Base-by-base conservation (phyloP, 2,797 vertebrate species). In the Malurus leucopterus region DNA sequence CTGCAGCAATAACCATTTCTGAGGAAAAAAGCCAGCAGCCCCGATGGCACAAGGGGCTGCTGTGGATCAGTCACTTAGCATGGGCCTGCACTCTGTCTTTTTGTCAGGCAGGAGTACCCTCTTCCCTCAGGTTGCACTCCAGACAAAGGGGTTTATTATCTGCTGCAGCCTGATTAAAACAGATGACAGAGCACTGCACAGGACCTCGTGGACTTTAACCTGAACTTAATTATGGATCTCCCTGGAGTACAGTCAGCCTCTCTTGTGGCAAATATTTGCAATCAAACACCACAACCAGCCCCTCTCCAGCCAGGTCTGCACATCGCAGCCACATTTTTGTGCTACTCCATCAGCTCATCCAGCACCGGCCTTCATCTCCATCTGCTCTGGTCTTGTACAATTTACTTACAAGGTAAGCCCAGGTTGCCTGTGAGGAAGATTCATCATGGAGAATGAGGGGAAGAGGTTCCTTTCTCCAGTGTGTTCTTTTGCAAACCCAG, bases 121-220 rank as follows among this genome's bases (percentile, higher is more conserved):
- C 74, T 90, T 62, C 63, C 63, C 63, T 78, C 77, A 78, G 84
- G 51, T 49, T 47, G n/a, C 67, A 40, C 22, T 71, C 40, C 58
- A 76, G 57, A 81, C 27, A 62, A 82, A 53, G 47, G 58, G 77
- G 27, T 58, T 90, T 72, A 46, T 86, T 74, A 75, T 84, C 53
- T 89, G 40, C 53, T 36, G 16, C 40, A 55, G 53, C 18, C 49
- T 74, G 43, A 89, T 75, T 75, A 90, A 82, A 89, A 84, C 29
- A 86, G 61, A 62, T 84, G 50, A 61, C 75, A 86, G 58, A 71
- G 30, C 23, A 17, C 54, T n/a, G 15, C 51, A 46, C 50, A 61
- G 36, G 29, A 89, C 68, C 47, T 69, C 34, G 34, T 57, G 50
- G 54, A 89, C 44, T 70, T 75, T 54, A 75, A 58, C 27, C 46